Percentiles rank a stretch among this genome's conserved stretches.
Evolutionary conservation across 92 coral and sea anemone species (phyloP).

Genomic region (Bergia sp.): DNA sequence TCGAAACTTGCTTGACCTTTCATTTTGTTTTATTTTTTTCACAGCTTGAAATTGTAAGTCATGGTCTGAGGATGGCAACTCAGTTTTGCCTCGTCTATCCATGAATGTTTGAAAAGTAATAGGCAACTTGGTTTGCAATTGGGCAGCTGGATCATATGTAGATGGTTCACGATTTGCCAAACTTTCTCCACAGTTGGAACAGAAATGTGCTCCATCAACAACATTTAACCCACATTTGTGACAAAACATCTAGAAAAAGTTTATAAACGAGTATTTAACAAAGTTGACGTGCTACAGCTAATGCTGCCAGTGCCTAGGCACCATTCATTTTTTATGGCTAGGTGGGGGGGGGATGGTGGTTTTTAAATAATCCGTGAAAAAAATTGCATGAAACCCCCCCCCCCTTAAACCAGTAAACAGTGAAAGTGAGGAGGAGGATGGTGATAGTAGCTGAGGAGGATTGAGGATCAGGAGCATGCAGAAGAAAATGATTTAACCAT

Average conservation of each 20-base stretch:
- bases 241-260: slow-evolving; percentile 9
- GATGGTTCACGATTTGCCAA: slow-evolving; percentile 20
- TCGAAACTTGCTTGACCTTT: too few species aligned
- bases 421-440: too few species aligned
- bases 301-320: not conserved
- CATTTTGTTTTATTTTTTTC: too few species aligned
- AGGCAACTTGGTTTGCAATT: slow-evolving; percentile 27
- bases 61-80: slow-evolving; percentile 19
- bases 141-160: slow-evolving; percentile 17
- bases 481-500: too few species aligned
- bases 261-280: slow-evolving; percentile 15
- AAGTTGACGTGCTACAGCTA: not conserved
- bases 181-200: slow-evolving; percentile 33
- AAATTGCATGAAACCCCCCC: too few species aligned
- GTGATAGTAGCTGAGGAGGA: too few species aligned
- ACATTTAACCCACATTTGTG: slow-evolving; percentile 1
- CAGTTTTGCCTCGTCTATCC: slow-evolving; percentile 24
- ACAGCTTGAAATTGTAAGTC: not conserved
- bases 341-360: too few species aligned
- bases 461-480: too few species aligned
- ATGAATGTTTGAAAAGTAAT: slow-evolving; percentile 22
- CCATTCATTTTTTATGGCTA: too few species aligned
- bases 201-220: slow-evolving; percentile 32
- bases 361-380: too few species aligned
- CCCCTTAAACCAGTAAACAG: too few species aligned